Percentiles rank a stretch among this genome's conserved stretches.
Evolutionary conservation across 2,113 vertebrate species (phyloP).

Genomic region (Grallaria varia): DNA sequence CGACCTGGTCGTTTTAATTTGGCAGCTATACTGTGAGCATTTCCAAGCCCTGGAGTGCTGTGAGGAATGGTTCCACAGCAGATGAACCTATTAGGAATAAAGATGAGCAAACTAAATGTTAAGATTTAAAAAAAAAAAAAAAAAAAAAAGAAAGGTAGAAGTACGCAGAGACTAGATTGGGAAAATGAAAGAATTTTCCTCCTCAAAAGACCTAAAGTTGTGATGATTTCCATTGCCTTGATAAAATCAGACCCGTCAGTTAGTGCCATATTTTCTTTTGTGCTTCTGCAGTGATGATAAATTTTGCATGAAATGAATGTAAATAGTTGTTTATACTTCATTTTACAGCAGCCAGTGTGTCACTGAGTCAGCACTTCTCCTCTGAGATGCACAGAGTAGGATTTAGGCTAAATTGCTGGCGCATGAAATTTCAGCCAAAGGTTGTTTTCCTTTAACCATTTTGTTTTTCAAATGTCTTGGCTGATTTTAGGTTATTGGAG

Average conservation of each 20-base stretch:
- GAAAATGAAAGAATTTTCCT: not conserved
- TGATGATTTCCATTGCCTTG: not conserved
- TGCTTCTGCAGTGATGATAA: slow-evolving; percentile 46
- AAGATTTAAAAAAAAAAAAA: not conserved
- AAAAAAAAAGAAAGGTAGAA: not conserved
- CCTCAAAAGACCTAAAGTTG: not conserved
- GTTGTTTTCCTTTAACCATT: slow-evolving; percentile 65
- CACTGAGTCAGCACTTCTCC: slow-evolving; percentile 55
- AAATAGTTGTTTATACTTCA: slow-evolving; percentile 47
- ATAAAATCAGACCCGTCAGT: slow-evolving; percentile 45
- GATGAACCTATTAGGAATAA: not conserved
- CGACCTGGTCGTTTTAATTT: not conserved
- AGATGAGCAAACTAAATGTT: not conserved
- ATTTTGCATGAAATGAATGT: slow-evolving; percentile 61
- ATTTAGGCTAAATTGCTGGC: slow-evolving; percentile 64
- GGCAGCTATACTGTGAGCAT: not conserved
- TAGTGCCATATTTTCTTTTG: slow-evolving; percentile 50
- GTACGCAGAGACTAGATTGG: not conserved
- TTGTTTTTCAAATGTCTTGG: slow-evolving; percentile 52
- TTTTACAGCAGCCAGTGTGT: slow-evolving; percentile 39
- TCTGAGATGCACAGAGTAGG: slow-evolving; percentile 52
- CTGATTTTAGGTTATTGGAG: slow-evolving; percentile 48
- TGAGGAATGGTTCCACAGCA: not conserved
- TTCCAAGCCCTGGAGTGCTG: not conserved
- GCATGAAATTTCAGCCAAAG: slow-evolving; percentile 58